These are phyloP conservation scores for Aegotheles bennettii DNA, from an alignment of 2,113 vertebrate species.

Conservation along the genomic window DNA sequence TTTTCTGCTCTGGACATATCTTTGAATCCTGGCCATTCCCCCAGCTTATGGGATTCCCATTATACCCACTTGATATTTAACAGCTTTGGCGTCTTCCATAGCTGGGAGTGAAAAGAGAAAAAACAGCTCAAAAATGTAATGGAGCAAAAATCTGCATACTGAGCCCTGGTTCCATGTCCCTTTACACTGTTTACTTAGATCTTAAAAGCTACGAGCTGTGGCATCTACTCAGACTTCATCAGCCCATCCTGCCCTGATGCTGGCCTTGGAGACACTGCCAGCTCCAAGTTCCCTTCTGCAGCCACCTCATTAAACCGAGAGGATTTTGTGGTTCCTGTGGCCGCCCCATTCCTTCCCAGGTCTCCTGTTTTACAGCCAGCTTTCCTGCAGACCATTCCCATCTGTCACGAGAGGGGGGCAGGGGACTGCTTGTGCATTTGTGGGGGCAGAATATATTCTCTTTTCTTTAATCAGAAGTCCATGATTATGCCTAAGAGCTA, in stretches of 20 bases:
- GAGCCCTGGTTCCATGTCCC: slow-evolving; percentile 50
- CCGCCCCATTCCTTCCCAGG: background rate
- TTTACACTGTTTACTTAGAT: slow-evolving; percentile 59
- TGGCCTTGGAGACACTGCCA: slow-evolving; percentile 63
- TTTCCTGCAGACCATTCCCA: background rate
- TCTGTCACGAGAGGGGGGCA: background rate
- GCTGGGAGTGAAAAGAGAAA: slow-evolving; percentile 50
- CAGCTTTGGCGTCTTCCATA: slow-evolving; percentile 23
- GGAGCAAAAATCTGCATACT: slow-evolving; percentile 41
- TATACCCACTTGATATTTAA: slow-evolving; percentile 15
- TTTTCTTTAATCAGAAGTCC: background rate
- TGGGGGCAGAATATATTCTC: background rate
- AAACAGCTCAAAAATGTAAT: background rate
- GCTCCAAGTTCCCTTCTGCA: background rate
- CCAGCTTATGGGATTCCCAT: slow-evolving; percentile 50
- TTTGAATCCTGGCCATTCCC: slow-evolving; percentile 65
- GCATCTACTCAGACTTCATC: slow-evolving; percentile 77
- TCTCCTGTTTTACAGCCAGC: background rate
- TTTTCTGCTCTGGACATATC: slow-evolving; percentile 24
- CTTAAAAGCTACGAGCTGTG: slow-evolving; percentile 66
- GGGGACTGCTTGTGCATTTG: background rate
- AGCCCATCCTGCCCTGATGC: slow-evolving; percentile 64
- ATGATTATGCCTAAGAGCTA: background rate
- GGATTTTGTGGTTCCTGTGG: background rate
- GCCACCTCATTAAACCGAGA: background rate